Conservation (phyloP, 2,888 invertebrate genomes). For the Sphaerophoria rueppellii region DNA sequence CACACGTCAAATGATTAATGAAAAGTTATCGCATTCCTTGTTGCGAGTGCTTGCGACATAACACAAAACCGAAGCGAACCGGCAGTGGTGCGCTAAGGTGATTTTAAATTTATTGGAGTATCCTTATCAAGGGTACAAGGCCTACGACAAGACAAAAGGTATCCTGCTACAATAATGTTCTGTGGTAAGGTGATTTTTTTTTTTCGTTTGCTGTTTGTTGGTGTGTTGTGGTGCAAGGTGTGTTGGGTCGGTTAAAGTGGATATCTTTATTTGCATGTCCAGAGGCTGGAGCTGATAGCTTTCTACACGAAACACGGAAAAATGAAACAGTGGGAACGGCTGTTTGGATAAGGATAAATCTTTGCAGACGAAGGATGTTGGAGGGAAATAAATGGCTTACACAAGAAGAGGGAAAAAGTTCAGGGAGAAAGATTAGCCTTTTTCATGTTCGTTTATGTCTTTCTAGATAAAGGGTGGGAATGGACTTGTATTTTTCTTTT, state of each 20-base stretch:
- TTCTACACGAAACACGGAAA: slow-evolving; percentile 12
- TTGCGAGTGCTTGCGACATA: slow-evolving; percentile 49
- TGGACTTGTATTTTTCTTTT: background rate
- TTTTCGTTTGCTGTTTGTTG: background rate
- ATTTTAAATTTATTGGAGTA: slow-evolving; percentile 68
- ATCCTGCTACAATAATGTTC: slow-evolving; percentile 42
- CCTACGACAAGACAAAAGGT: slow-evolving; percentile 62
- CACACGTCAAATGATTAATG: slow-evolving; percentile 50
- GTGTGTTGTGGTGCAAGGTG: slow-evolving; percentile 14
- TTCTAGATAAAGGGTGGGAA: slow-evolving; percentile 23
- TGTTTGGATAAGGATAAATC: slow-evolving; percentile 9
- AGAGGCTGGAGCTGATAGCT: slow-evolving; percentile 44
- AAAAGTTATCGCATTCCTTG: slow-evolving; percentile 69
- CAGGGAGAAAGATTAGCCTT: slow-evolving; percentile 28
- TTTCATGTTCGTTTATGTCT: slow-evolving; percentile 14
- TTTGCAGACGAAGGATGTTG: background rate
- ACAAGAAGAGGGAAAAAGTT: background rate
- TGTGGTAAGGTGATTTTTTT: slow-evolving; percentile 1
- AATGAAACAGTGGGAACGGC: background rate
- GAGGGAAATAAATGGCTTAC: background rate
- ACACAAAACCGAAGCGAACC: too few species aligned
- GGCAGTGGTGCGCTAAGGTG: slow-evolving; percentile 61
- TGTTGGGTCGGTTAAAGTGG: slow-evolving; percentile 22
- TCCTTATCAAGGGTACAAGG: slow-evolving; percentile 65
- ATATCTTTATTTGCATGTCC: slow-evolving; percentile 49